Percentiles rank a stretch among this genome's conserved stretches.
Evolutionary conservation across 2,888 invertebrate genomes (phyloP).

Genomic region (Melikaiella ostensackeni): DNA sequence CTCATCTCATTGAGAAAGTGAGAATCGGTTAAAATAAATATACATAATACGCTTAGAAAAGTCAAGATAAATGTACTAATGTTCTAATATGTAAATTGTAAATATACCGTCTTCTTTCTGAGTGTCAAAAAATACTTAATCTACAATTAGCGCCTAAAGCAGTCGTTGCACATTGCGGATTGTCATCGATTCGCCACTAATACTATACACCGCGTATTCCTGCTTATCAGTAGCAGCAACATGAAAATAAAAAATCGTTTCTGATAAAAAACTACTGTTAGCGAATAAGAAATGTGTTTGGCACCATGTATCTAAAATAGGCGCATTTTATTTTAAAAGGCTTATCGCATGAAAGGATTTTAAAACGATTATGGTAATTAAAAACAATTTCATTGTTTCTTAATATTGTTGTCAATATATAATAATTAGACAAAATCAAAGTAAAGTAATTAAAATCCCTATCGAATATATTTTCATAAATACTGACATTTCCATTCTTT

Average conservation of each 20-base stretch:
- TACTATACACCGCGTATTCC: background rate
- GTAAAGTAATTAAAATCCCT: too few relatives aligned
- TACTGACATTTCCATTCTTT: background rate
- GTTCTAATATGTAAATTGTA: constrained; percentile 46
- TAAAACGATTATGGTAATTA: too few relatives aligned
- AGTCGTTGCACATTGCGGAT: constrained; percentile 44
- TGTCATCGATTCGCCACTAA: constrained; percentile 8
- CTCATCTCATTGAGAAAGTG: constrained; percentile 34
- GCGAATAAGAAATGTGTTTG: too few relatives aligned
- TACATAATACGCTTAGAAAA: constrained; percentile 51
- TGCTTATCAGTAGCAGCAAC: background rate
- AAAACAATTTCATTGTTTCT: background rate
- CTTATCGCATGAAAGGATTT: too few relatives aligned
- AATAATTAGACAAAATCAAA: background rate
- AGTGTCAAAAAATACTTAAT: constrained; percentile 54
- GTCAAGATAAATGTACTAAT: constrained; percentile 46
- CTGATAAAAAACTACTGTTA: too few relatives aligned
- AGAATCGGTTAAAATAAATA: constrained; percentile 59
- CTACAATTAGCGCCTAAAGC: constrained; percentile 54
- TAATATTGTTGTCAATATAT: background rate
- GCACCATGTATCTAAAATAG: too few relatives aligned
- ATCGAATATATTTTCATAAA: background rate
- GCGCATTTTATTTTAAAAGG: too few relatives aligned
- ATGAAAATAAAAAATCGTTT: background rate
- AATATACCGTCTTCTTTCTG: constrained; percentile 45